These are phyloP conservation scores for Agelaius tricolor DNA, from an alignment of 2,113 vertebrate species.

Conservation along the genomic window DNA sequence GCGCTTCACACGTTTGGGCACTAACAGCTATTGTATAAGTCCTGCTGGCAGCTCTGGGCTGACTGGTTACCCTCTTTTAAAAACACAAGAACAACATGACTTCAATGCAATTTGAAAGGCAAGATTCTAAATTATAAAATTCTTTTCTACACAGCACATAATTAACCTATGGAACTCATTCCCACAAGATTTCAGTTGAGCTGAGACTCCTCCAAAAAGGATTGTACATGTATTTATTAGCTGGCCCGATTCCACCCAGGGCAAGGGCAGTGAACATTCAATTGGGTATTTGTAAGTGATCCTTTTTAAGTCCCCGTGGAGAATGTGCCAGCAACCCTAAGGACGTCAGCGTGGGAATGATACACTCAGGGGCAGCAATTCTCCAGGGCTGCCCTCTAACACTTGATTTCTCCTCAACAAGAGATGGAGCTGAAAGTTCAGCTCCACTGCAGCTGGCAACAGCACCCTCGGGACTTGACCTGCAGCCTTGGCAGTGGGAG, in stretches of 20 bases:
- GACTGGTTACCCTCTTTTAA: background rate
- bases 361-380: background rate
- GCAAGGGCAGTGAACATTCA: background rate
- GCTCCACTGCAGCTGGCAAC: background rate
- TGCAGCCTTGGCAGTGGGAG: background rate
- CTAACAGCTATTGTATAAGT: background rate
- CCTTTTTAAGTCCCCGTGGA: background rate
- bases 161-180: background rate
- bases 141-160: background rate
- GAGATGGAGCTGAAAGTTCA: background rate
- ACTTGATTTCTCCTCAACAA: background rate
- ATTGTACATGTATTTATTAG: background rate
- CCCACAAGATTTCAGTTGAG: background rate
- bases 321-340: background rate
- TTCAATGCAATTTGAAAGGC: background rate
- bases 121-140: background rate
- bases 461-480: rapidly evolving
- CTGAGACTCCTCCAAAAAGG: background rate
- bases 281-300: background rate
- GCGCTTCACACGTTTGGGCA: background rate
- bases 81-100: background rate
- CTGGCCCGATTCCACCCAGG: background rate
- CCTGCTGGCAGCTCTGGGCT: background rate
- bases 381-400: too few relatives aligned
- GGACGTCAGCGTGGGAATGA: background rate